These are phyloP conservation scores for Tipula helvola DNA, from an alignment of 2,888 invertebrate genomes.

Conservation along the genomic window DNA sequence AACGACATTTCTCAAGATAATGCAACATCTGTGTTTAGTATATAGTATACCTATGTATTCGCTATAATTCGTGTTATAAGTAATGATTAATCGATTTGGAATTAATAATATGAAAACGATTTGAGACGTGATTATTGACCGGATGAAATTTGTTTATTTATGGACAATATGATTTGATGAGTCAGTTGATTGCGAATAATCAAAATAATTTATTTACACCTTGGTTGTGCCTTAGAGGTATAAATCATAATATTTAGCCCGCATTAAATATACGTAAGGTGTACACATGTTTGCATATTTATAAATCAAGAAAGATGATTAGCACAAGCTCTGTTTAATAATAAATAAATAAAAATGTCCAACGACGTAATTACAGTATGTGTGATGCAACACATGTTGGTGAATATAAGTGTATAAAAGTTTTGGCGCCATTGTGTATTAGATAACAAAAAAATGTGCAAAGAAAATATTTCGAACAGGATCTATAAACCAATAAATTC, in stretches of 20 bases:
- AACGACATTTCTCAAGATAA: neutral
- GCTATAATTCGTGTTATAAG: neutral
- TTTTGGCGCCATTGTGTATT: neutral
- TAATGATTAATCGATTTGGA: neutral
- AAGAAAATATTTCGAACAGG: neutral
- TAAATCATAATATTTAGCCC: neutral
- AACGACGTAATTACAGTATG: neutral
- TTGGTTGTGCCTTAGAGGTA: neutral
- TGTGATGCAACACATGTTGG: neutral
- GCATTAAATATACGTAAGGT: neutral
- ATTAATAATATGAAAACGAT: neutral
- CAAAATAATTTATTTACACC: neutral
- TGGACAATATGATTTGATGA: neutral
- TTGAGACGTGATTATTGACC: neutral
- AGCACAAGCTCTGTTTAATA: neutral
- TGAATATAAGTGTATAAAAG: neutral
- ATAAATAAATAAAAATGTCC: neutral
- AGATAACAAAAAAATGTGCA: neutral
- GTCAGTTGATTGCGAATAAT: neutral
- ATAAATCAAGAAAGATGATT: neutral
- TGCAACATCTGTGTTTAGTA: too few relatives aligned
- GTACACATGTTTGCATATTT: neutral
- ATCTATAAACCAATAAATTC: neutral
- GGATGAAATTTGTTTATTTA: neutral
- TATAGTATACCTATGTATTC: neutral